These are phyloP conservation scores for Nothobranchius kuhntae DNA, from an alignment of 2,113 vertebrate species.

Conservation along the genomic window DNA sequence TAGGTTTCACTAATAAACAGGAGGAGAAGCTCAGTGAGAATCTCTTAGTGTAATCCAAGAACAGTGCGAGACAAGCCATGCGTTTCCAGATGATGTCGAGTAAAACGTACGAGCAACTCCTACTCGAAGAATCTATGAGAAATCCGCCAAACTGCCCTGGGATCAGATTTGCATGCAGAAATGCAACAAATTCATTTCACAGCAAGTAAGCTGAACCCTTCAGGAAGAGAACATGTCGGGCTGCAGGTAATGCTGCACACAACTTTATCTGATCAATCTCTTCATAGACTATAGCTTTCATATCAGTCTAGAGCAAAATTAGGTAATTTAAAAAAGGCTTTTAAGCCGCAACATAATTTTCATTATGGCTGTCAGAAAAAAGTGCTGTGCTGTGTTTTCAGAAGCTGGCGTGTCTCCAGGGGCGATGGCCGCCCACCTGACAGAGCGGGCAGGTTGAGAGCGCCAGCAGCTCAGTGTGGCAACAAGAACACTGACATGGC, in stretches of 20 bases:
- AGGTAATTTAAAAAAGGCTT: conserved; percentile 15
- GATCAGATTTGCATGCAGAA: not conserved
- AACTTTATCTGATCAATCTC: not conserved
- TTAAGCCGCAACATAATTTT: conserved; percentile 26
- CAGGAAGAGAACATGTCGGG: too few relatives aligned
- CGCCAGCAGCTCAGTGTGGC: conserved; percentile 25
- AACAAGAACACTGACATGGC: conserved; percentile 38
- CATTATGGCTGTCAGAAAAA: conserved; percentile 38
- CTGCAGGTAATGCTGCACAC: not conserved
- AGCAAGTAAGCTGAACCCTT: not conserved
- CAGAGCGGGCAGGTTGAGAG: not conserved
- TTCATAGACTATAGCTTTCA: not conserved
- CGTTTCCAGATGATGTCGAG: not conserved
- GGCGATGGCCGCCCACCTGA: conserved; percentile 38
- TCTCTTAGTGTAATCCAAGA: conserved; percentile 7
- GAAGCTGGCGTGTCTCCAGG: conserved; percentile 44
- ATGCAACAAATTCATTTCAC: not conserved
- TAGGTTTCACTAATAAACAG: conserved; percentile 43
- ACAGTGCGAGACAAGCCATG: not conserved
- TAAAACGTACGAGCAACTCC: not conserved
- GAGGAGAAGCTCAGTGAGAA: conserved; percentile 8
- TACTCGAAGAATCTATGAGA: not conserved
- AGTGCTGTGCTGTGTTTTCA: conserved; percentile 44
- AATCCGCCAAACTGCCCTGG: not conserved
- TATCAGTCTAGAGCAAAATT: conserved; percentile 10